phyloP scores from a whole-genome alignment of 1,140 invertebrate species.

The Drosophila quadrilineata region DNA sequence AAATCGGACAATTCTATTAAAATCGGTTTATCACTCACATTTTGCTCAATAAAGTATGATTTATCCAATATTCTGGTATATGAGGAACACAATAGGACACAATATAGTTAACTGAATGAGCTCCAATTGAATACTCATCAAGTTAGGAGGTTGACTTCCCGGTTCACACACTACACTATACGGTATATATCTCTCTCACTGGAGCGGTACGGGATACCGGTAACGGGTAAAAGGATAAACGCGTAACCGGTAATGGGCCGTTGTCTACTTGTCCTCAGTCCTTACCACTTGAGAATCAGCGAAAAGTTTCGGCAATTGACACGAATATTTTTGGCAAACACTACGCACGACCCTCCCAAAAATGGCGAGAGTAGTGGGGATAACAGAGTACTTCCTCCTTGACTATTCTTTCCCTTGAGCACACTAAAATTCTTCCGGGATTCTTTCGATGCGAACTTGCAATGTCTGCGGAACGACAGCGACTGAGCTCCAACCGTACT shows the following conservation, averaged over 20 bases:
- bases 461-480: slow-evolving; percentile 41
- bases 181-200: slow-evolving; percentile 3
- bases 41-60: not conserved
- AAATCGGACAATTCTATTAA: too few relatives aligned
- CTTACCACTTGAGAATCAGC: slow-evolving; percentile 9
- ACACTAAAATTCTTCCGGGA: too few relatives aligned
- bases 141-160: slow-evolving; percentile 25
- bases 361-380: too few relatives aligned
- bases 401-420: too few relatives aligned
- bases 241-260: slow-evolving; percentile 7
- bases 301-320: slow-evolving; percentile 55
- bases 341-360: too few relatives aligned
- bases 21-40: slow-evolving; percentile 39
- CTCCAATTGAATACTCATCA: slow-evolving; percentile 69
- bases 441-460: too few relatives aligned
- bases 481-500: slow-evolving; percentile 50
- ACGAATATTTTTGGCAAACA: slow-evolving; percentile 72
- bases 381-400: too few relatives aligned
- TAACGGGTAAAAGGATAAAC: slow-evolving; percentile 3
- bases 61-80: slow-evolving; percentile 24
- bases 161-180: too few relatives aligned
- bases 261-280: slow-evolving; percentile 20
- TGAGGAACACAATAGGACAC: slow-evolving; percentile 12
- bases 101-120: slow-evolving; percentile 72
- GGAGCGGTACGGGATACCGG: slow-evolving; percentile 8